These are phyloP conservation scores for Nemotelus pantherinus DNA, from an alignment of 2,888 invertebrate species.

Conservation along the genomic window DNA sequence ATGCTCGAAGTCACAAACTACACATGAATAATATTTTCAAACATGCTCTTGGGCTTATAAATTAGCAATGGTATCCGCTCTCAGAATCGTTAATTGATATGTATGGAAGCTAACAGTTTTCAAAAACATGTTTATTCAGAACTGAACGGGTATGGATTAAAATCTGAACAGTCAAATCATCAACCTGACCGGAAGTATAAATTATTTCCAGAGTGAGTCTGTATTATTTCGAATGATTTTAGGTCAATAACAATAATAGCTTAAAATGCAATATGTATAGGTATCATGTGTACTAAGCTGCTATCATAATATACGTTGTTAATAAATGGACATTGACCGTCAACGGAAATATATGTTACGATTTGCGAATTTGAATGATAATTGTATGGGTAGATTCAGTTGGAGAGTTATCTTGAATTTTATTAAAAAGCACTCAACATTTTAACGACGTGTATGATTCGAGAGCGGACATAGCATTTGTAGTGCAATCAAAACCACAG, in stretches of 20 bases:
- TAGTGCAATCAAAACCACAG: too few relatives aligned
- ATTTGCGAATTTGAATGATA: not conserved
- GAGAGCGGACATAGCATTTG: too few relatives aligned
- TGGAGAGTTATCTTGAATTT: slow-evolving; percentile 13
- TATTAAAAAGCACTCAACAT: slow-evolving; percentile 27
- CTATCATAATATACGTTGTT: not conserved
- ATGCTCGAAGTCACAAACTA: too few relatives aligned
- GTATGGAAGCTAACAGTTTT: too few relatives aligned
- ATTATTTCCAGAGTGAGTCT: slow-evolving; percentile 3
- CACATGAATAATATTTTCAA: too few relatives aligned
- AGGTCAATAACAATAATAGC: slow-evolving; percentile 26
- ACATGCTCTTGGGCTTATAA: too few relatives aligned
- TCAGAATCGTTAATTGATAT: too few relatives aligned
- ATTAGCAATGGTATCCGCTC: too few relatives aligned
- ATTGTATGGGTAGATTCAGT: not conserved
- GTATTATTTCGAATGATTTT: slow-evolving; percentile 20
- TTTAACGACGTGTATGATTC: slow-evolving; percentile 8
- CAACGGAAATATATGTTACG: not conserved
- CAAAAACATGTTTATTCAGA: too few relatives aligned
- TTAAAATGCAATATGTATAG: slow-evolving; percentile 3
- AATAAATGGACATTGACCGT: not conserved
- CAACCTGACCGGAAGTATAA: slow-evolving; percentile 8
- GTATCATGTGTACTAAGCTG: not conserved
- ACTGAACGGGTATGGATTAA: too few relatives aligned
- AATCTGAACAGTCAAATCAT: not conserved